These are phyloP conservation scores for Ciconia boyciana DNA, from an alignment of 2,113 vertebrate species.

Conservation along the genomic window DNA sequence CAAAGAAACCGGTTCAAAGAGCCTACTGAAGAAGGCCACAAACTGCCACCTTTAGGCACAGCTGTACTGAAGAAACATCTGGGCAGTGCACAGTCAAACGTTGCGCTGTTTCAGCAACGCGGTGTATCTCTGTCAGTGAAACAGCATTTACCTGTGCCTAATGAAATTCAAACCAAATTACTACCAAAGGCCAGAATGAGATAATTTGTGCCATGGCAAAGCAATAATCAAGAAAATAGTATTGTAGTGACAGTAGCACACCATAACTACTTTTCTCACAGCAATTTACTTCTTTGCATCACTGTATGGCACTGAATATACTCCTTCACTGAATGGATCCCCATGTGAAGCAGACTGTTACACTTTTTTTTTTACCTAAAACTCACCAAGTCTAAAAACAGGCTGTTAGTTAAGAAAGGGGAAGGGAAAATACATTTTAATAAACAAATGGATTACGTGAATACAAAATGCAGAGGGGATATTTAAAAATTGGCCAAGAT, in stretches of 20 bases:
- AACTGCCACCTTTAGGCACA: background rate
- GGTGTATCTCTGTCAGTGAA: background rate
- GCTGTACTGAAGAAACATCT: background rate
- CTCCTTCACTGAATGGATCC: background rate
- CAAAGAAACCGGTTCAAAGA: background rate
- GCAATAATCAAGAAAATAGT: background rate
- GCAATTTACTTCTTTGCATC: background rate
- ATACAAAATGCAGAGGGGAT: background rate
- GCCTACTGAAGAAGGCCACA: background rate
- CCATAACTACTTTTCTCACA: background rate
- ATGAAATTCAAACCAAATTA: background rate
- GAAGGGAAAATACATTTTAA: background rate
- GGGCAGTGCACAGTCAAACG: fast-evolving
- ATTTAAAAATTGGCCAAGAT: background rate
- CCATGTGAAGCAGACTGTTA: background rate
- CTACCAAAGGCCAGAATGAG: background rate
- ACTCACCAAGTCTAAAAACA: background rate
- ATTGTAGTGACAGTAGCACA: background rate
- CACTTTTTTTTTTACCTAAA: background rate
- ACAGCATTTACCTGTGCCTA: background rate
- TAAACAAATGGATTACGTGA: background rate
- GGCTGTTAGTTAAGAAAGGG: background rate
- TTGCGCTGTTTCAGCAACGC: background rate
- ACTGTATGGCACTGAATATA: background rate
- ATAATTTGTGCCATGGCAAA: background rate